Evolutionary conservation across 1,140 invertebrate genomes (phyloP).

Genomic region (Polyergus mexicanus): DNA sequence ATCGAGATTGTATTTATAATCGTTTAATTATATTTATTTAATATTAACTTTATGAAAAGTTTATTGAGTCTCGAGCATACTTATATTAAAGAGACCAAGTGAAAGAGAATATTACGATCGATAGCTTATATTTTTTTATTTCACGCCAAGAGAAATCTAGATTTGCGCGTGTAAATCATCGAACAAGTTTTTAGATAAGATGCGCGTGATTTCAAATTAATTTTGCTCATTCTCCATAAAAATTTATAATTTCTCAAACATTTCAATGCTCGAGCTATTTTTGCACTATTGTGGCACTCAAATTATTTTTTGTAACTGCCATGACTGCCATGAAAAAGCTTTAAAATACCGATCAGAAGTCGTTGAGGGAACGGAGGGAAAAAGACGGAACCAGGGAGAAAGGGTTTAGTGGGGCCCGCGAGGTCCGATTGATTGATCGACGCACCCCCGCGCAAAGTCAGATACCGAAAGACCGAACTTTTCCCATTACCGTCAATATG

Average conservation of each 20-base stretch:
- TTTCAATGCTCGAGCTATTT: slow-evolving; percentile 18
- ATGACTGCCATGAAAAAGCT: slow-evolving; percentile 17
- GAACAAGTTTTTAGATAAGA: not conserved
- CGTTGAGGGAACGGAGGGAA: slow-evolving; percentile 10
- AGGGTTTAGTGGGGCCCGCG: slow-evolving; percentile 65
- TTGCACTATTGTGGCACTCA: not conserved
- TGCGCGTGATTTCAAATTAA: not conserved
- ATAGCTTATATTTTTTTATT: not conserved
- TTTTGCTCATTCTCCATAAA: not conserved
- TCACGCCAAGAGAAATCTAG: not conserved
- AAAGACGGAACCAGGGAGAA: slow-evolving; percentile 54
- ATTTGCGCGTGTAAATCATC: not conserved
- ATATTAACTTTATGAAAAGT: slow-evolving; percentile 67
- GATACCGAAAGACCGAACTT: slow-evolving; percentile 81
- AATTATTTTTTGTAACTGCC: not conserved
- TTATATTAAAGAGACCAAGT: not conserved
- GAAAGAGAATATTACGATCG: not conserved
- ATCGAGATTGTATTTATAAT: not conserved
- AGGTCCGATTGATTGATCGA: slow-evolving; percentile 82
- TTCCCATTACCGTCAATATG: slow-evolving; percentile 84
- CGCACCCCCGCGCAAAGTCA: slow-evolving; percentile 76
- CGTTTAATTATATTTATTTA: slow-evolving; percentile 79
- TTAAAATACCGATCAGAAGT: slow-evolving; percentile 41
- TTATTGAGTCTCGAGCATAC: not conserved
- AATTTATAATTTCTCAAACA: not conserved